Conservation (phyloP, 92 coral and sea anemone species). For the Heteractis magnifica region DNA sequence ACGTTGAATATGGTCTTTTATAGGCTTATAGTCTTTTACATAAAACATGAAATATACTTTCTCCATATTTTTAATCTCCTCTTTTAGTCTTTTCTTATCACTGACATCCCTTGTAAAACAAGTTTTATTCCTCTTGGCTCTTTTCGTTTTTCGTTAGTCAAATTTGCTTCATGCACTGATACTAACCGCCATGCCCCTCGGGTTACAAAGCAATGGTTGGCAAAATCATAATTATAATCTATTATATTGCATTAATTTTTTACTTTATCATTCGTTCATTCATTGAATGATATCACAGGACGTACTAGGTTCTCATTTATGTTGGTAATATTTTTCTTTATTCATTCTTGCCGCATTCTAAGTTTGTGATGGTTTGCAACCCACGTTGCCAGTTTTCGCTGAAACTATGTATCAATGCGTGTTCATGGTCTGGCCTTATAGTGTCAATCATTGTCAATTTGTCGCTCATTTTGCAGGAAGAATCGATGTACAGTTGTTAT, state of each 20-base stretch:
- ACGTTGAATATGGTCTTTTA: not conserved
- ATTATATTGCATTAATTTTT: no score
- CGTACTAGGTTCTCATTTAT: not conserved
- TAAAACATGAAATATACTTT: not conserved
- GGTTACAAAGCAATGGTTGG: no score
- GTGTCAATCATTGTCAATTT: not conserved
- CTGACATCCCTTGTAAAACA: not conserved
- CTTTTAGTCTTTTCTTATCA: not conserved
- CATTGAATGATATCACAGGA: not conserved
- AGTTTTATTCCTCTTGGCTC: not conserved
- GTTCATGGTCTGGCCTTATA: not conserved
- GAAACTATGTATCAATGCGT: not conserved
- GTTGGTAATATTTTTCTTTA: not conserved
- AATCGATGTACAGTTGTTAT: not conserved
- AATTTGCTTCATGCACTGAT: not conserved
- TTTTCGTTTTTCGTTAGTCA: not conserved
- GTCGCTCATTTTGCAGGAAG: not conserved
- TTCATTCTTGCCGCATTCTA: not conserved
- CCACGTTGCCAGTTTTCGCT: not conserved
- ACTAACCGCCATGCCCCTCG: no score
- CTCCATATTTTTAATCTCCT: not conserved
- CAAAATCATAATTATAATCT: no score
- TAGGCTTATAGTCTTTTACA: not conserved
- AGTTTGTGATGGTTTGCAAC: not conserved
- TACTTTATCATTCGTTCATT: no score